Conservation (phyloP, 1,140 invertebrate genomes). For the Anastrepha ludens region DNA sequence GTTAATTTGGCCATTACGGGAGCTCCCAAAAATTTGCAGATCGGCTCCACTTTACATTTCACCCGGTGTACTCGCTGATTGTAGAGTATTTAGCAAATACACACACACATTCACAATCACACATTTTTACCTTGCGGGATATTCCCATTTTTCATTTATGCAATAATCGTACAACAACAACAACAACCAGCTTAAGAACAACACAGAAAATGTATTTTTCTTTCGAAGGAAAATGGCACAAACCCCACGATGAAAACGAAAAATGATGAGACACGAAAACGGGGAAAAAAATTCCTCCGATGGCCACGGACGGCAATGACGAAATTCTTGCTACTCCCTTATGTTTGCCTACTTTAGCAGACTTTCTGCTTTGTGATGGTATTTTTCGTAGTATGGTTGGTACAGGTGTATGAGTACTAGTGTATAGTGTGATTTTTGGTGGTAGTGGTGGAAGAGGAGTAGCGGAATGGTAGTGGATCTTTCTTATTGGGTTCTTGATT, state of each 20-base stretch:
- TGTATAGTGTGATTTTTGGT: slow-evolving; percentile 40
- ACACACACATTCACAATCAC: slow-evolving; percentile 28
- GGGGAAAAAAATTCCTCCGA: slow-evolving; percentile 37
- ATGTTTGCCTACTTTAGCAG: slow-evolving; percentile 50
- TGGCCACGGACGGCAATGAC: slow-evolving; percentile 64
- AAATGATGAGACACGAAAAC: slow-evolving; percentile 31
- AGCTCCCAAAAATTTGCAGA: slow-evolving; percentile 37
- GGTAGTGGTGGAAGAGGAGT: background rate
- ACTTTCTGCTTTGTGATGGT: slow-evolving; percentile 32
- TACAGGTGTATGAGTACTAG: slow-evolving; percentile 47
- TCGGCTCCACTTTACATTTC: slow-evolving; percentile 23
- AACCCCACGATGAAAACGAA: slow-evolving; percentile 49
- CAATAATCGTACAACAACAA: slow-evolving; percentile 52
- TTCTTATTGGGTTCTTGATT: background rate
- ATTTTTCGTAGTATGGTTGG: slow-evolving; percentile 47
- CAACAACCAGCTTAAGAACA: slow-evolving; percentile 45
- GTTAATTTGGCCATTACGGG: slow-evolving; percentile 20
- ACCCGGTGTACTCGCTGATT: background rate
- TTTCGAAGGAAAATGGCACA: slow-evolving; percentile 54
- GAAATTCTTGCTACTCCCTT: slow-evolving; percentile 66
- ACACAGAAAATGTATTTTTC: slow-evolving; percentile 50
- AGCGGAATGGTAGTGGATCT: background rate
- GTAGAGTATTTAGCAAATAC: slow-evolving; percentile 16
- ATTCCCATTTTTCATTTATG: slow-evolving; percentile 46
- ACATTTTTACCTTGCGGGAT: slow-evolving; percentile 21